Base-by-base conservation (phyloP, 1,140 invertebrate genomes). In the Adelges cooleyi region DNA sequence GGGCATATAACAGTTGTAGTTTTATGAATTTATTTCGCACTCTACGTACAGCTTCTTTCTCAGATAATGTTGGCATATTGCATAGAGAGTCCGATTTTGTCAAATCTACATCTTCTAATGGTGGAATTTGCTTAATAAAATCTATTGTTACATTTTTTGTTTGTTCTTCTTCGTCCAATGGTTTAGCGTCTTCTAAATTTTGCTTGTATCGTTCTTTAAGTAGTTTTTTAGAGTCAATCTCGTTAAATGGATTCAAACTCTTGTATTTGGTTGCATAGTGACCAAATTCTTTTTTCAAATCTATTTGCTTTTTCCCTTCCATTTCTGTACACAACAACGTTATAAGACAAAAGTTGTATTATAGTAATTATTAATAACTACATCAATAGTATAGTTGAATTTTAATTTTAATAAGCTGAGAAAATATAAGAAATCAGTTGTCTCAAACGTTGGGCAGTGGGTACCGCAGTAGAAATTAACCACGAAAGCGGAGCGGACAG, bases 11-110 rank as follows among this genome's bases (percentile, higher is more conserved):
- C n/a, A 62, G n/a, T 15, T 62, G 56, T n/a, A 62, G 25, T 15
- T 25, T 29, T 15, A 62, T 62, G 22, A 62, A 62, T 48, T 62
- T 62, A 9, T 62, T 62, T 2, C 56, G 44, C 15, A 48, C 56
- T 48, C 56, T 46, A 27, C 56, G 38, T n/a, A 62, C 56, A 18
- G 56, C 56, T 62, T 62, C 56, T 62, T 62, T 62, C 33, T 62
- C 56, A 20, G 56, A 62, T 0, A 62, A 11, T 48, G 18, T 62
- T 29, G 56, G 42, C n/a, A 62, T 62, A 29, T 62, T 62, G 8
- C 56, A 62, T 5, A 62, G 13, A 29, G 56, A 42, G 17, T 62
- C 56, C 4, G 56, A 62, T 48, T 62, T 62, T 20, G 42, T 62
- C 9, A 62, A 33, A 29, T 62, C 18, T 29, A 62, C 44, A 22